A percentile compares a stretch with the other conserved stretches of the same genome.
These are phyloP conservation scores for Amyelois transitella DNA, from an alignment of 1,140 invertebrate species.

Conservation along the genomic window DNA sequence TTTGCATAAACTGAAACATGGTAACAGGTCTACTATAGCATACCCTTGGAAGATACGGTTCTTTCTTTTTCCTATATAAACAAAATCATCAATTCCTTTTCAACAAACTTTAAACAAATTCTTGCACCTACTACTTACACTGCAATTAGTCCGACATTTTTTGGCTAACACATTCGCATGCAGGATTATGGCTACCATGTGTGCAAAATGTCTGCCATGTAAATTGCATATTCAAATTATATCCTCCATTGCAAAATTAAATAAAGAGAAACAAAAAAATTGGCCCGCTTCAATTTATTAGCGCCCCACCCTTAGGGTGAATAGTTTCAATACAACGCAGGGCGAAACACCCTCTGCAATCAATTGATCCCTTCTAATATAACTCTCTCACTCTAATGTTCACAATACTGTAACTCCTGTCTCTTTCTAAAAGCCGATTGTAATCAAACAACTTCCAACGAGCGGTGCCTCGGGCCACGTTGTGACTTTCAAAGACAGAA, in stretches of 20 bases:
- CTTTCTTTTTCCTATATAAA: too few relatives aligned
- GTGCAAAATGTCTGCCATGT: slow-evolving; percentile 50
- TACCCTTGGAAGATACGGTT: too few relatives aligned
- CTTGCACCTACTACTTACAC: too few relatives aligned
- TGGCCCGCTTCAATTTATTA: slow-evolving; percentile 35
- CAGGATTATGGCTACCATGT: slow-evolving; percentile 1
- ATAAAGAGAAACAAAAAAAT: slow-evolving; percentile 67
- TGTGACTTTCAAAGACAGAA: slow-evolving; percentile 45
- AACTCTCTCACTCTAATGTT: slow-evolving; percentile 23
- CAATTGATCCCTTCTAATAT: slow-evolving; percentile 56
- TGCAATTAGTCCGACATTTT: too few relatives aligned
- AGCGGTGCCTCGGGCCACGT: slow-evolving; percentile 37
- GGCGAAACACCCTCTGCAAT: slow-evolving; percentile 58
- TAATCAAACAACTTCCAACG: slow-evolving; percentile 22
- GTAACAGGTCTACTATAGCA: too few relatives aligned
- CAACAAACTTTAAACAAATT: too few relatives aligned
- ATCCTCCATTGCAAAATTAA: slow-evolving; percentile 66
- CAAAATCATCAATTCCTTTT: too few relatives aligned
- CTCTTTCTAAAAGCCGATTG: slow-evolving; percentile 43
- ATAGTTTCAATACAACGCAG: slow-evolving; percentile 39
- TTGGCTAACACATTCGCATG: too few relatives aligned
- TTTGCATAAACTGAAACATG: too few relatives aligned
- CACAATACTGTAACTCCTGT: slow-evolving; percentile 9
- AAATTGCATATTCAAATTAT: slow-evolving; percentile 63
- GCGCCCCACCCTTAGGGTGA: slow-evolving; percentile 50